Evolutionary conservation across 2,797 vertebrate genomes (phyloP), one percentile per base, ranked within the genome.

Genomic region (Anabacerthia variegaticeps): DNA sequence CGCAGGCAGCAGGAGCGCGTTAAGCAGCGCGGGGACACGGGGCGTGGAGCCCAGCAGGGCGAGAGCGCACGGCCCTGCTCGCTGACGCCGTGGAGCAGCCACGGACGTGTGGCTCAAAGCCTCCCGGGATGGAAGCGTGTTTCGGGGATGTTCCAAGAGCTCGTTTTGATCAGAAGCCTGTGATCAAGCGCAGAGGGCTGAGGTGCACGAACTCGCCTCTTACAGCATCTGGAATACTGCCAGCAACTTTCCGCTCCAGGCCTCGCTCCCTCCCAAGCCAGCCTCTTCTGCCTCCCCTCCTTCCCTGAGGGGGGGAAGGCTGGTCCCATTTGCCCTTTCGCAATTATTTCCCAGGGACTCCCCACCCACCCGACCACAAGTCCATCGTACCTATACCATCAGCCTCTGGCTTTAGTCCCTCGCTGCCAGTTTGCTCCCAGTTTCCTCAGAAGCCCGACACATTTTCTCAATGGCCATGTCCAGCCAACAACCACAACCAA

Each of bases 51-150:
- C 43, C 43, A 19, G 43, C 43, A 44, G 43, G 43, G 8, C 19
- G 43, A 20, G 43, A 20, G 43, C 19, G 43, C 43, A 20, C 19
- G 43, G 43, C 43, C 43, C 43, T 44, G 43, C 18, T 44, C 43
- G 19, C 30, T 22, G 59, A 34, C 52, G 2, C 74, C 19, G 0
- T 0, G 12, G 28, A 48, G 63, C 20, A 5, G 0, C 1, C 22
- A 9, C 41, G 7, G 0, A 7, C 30, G 6, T 26, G 43, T 23
- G 58, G 5, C 54, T 78, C 54, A 39, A 30, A 62, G 62, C 24
- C 46, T 36, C 14, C 48, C 44, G 69, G 41, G 52, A 59, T 75
- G 44, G 36, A 87, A 68, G 44, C 61, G 6, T 59, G 62, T 74
- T 72, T 71, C 28, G 16, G 32, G 30, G 65, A 55, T 44, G 41